phyloP scores from a whole-genome alignment of 1,140 invertebrate species.

The Neuroterus valhalla region DNA sequence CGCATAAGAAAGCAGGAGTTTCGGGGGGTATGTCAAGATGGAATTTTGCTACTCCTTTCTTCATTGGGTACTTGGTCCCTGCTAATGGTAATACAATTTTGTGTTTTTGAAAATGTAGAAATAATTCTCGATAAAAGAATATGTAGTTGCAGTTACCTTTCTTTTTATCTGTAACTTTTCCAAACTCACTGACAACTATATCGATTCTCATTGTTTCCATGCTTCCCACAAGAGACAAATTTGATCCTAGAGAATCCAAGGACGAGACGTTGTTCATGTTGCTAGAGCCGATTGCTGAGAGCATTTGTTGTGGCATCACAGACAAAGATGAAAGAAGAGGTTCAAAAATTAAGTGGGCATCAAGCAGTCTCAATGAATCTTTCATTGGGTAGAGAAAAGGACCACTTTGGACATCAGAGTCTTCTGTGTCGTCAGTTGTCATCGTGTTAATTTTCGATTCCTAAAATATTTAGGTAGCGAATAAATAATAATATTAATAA shows the following conservation, averaged over 20 bases:
- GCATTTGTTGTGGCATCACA: constrained; percentile 91
- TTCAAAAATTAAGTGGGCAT: constrained; percentile 95
- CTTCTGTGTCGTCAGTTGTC: constrained; percentile 76
- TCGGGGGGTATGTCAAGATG: constrained; percentile 83
- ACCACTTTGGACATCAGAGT: constrained; percentile 73
- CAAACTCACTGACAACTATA: constrained; percentile 92
- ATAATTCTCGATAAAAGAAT: constrained; percentile 9
- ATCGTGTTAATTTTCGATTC: constrained; percentile 79
- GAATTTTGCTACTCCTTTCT: constrained; percentile 71
- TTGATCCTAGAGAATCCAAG: constrained; percentile 92
- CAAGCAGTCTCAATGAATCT: constrained; percentile 87
- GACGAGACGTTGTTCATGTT: constrained; percentile 78
- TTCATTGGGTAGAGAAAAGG: constrained; percentile 84
- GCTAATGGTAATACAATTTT: background rate
- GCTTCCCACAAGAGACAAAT: constrained; percentile 89
- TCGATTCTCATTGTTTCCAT: constrained; percentile 93
- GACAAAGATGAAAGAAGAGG: constrained; percentile 88
- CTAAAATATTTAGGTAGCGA: constrained; percentile 60
- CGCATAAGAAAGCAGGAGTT: constrained; percentile 93
- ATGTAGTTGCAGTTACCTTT: constrained; percentile 65
- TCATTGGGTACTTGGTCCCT: constrained; percentile 61
- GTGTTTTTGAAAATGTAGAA: constrained; percentile 23
- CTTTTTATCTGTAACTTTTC: constrained; percentile 76
- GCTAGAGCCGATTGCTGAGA: constrained; percentile 73
- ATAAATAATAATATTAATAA: constrained; percentile 34